Evolutionary conservation across 2,113 vertebrate species (phyloP).

Genomic region (Chloropsis cyanopogon): DNA sequence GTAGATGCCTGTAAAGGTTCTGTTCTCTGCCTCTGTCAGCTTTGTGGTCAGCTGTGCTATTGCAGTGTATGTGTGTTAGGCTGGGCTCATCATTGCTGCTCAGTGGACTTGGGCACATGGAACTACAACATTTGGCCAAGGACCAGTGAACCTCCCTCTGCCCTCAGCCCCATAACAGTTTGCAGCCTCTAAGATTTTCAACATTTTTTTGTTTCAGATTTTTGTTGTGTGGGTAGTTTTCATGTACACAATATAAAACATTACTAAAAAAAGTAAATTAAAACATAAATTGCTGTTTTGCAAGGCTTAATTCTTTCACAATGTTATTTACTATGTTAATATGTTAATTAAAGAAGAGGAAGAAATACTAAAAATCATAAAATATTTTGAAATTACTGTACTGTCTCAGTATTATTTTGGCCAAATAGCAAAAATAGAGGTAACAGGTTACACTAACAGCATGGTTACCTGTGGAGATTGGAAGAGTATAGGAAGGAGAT

Average conservation of each 20-base stretch:
- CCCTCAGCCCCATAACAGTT: not conserved
- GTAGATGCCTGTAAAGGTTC: not conserved
- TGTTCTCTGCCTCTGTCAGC: not conserved
- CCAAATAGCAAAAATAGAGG: not conserved
- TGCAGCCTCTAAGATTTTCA: not conserved
- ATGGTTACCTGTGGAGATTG: not conserved
- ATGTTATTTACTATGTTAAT: not conserved
- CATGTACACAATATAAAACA: not conserved
- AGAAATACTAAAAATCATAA: not conserved
- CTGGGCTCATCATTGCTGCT: not conserved
- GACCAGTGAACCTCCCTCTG: not conserved
- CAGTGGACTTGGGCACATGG: not conserved
- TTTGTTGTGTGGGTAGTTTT: not conserved
- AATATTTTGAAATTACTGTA: not conserved
- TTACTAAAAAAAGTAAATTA: not conserved
- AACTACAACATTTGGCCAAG: not conserved
- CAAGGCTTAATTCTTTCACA: not conserved
- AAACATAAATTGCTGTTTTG: not conserved
- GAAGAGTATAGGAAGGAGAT: not conserved
- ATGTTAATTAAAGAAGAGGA: not conserved
- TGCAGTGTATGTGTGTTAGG: not conserved
- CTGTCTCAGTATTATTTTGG: not conserved
- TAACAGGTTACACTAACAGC: not conserved
- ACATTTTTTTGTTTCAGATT: too few relatives aligned
- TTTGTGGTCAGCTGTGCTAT: accelerated